Base-by-base conservation (phyloP, 2,797 vertebrate species). In the Sphenopsis melanotis region DNA sequence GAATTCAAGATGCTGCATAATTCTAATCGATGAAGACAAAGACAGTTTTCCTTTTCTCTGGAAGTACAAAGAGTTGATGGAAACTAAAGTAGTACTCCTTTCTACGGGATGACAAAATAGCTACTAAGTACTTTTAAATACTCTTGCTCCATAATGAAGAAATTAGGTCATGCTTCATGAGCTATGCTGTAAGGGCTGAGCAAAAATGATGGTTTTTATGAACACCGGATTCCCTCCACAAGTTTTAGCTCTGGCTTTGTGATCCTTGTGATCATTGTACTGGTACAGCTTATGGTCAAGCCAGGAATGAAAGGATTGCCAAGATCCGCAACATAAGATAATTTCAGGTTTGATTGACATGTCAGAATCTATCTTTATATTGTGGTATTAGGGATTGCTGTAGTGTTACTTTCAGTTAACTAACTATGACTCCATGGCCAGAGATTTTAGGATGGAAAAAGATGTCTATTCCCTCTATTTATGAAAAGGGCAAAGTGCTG, bases 401-500 rank as follows among this genome's bases (percentile, higher is more conserved):
- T 39, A 36, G 29, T 21, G 11, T 42, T 60, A 24, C 17, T 34
- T 15, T 56, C 57, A 42, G 18, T 36, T 60, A 68, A 46, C 12
- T 19, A 65, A 20, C 30, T 50, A 29, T 0, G 3, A 24, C 13
- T 3, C 11, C 10, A 44, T 1, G 5, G 9, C 34, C 44, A 70
- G 76, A 71, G 37, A 26, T 69, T 80, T 80, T 70, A 32, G 23
- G 15, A 10, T 37, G 13, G 27, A 34, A 94, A 56, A 82, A 69
- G 4, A 6, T 49, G 9, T 79, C 21, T 69, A 6, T 47, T 86
- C 10, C 27, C 9, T 66, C 30, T 80, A 6, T 44, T 61, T 63
- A 83, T 41, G 49, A 68, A 65, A 81, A 49, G 4, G 10, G 6
- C 15, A 55, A 66, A 78, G 20, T 4, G 2, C 34, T 49, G 10